Percentiles rank a stretch among this genome's conserved stretches.
Evolutionary conservation across 2,113 vertebrate species (phyloP).

Genomic region (Sus scrofa): DNA sequence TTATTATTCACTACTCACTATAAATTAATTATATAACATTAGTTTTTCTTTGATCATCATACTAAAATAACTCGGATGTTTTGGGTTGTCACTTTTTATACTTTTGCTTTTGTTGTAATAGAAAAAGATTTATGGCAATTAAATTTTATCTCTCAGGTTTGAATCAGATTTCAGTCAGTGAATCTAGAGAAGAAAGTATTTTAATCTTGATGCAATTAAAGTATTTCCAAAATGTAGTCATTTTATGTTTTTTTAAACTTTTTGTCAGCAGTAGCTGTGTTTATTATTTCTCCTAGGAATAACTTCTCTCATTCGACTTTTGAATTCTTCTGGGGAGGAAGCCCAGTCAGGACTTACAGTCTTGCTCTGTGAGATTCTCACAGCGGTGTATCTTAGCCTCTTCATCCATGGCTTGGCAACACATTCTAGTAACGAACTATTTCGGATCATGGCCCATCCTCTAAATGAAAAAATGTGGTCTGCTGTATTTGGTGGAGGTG

Average conservation of each 20-base stretch:
- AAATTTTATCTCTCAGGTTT: constrained; percentile 36
- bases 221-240: constrained; percentile 40
- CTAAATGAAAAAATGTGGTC: constrained; percentile 97
- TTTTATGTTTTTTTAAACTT: not conserved
- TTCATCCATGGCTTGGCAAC: constrained; percentile 98
- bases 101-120: constrained; percentile 46
- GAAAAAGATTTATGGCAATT: not conserved
- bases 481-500: constrained; percentile 96
- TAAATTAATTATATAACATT: constrained; percentile 36
- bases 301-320: constrained; percentile 89
- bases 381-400: constrained; percentile 96
- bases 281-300: constrained; percentile 89
- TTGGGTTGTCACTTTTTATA: constrained; percentile 48
- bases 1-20: not conserved
- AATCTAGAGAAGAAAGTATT: constrained; percentile 51
- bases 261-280: not conserved
- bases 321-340: constrained; percentile 96
- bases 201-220: constrained; percentile 20
- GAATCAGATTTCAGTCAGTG: constrained; percentile 3
- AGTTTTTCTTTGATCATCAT: constrained; percentile 25
- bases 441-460: constrained; percentile 95
- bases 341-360: constrained; percentile 94
- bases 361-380: constrained; percentile 97
- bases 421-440: constrained; percentile 96
- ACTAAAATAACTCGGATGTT: constrained; percentile 43